A percentile compares a stretch with the other conserved stretches of the same genome.
These are phyloP conservation scores for Stegostoma tigrinum DNA, from an alignment of 2,113 vertebrate genomes.

Conservation along the genomic window DNA sequence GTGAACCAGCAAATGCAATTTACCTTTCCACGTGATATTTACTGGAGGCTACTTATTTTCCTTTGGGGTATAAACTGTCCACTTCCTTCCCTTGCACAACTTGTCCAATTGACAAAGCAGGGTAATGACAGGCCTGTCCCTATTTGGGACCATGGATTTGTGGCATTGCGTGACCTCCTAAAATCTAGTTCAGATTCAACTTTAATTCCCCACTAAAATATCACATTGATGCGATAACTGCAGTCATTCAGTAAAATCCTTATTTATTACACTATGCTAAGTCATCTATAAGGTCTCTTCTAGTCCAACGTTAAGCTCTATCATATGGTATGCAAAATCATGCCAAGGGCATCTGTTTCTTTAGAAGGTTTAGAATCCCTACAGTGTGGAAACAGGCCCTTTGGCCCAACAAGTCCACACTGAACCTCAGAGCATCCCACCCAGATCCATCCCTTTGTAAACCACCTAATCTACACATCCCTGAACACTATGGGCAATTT, in stretches of 20 bases:
- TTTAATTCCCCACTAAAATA: not conserved
- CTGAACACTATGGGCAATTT: no score
- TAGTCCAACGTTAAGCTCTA: not conserved
- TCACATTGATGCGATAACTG: not conserved
- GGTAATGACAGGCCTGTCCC: not conserved
- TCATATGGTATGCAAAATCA: not conserved
- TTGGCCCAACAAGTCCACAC: no score
- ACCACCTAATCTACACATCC: no score
- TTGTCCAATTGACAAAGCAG: not conserved
- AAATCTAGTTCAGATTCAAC: not conserved
- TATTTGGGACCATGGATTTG: not conserved
- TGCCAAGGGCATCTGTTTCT: no score
- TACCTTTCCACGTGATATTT: no score
- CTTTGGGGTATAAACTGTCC: not conserved
- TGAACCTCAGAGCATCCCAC: no score
- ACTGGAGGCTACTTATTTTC: not conserved
- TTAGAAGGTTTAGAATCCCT: no score
- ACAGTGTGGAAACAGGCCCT: no score
- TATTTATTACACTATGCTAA: not conserved
- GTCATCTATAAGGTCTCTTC: not conserved
- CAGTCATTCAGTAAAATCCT: not conserved
- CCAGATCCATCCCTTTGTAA: no score
- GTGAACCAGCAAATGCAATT: not conserved
- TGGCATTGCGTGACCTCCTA: not conserved
- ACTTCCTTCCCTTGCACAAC: not conserved